Evolutionary conservation across 2,888 invertebrate genomes (phyloP), one percentile per base, ranked within the genome.

Genomic region (Hirtodrosophila trivittata): DNA sequence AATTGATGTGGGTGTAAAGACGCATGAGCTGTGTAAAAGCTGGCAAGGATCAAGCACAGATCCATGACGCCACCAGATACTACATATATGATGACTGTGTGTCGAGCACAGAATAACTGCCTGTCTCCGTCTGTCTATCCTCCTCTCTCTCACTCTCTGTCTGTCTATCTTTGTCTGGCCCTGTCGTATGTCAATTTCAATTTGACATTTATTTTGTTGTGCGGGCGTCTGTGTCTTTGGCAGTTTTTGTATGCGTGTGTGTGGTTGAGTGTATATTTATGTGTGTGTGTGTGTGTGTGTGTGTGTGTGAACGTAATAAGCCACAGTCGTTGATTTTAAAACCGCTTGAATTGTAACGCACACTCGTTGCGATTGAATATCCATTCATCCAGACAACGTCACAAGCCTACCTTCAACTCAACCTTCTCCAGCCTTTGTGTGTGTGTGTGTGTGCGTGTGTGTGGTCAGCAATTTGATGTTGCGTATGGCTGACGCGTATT

Each of bases 291-390:
- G 57, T 38, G 46, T 37, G 30, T 55, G 35, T 51, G 38, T 12
- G 13, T 43, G 13, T 30, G 41, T 37, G 41, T 70, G 59, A 58
- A 65, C 56, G 63, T 86, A 81, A 81, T 81, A 86, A 81, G 86
- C 86, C 86, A 60, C 81, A 86, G 71, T 80, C 81, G 81, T 74
- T 81, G 76, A 83, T 81, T 83, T 83, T 65, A 76, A 81, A 83
- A 83, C 84, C 86, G 84, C 84, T 83, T 71, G 77, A 78, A 82
- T 85, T 85, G 86, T 82, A 66, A 66, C 72, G 51, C 80, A 69
- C 65, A 63, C 72, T 60, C 72, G 39, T 58, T 64, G 66, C 83
- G 54, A 82, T 80, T 85, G 78, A 77, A 80, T 80, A 77, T 66
- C 69, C 75, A 66, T 78, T 72, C 77, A 72, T 33, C 50, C 76